phyloP scores from a whole-genome alignment of 37 sponge, comb jelly and placozoan species.

The Chondrosia reniformis region DNA sequence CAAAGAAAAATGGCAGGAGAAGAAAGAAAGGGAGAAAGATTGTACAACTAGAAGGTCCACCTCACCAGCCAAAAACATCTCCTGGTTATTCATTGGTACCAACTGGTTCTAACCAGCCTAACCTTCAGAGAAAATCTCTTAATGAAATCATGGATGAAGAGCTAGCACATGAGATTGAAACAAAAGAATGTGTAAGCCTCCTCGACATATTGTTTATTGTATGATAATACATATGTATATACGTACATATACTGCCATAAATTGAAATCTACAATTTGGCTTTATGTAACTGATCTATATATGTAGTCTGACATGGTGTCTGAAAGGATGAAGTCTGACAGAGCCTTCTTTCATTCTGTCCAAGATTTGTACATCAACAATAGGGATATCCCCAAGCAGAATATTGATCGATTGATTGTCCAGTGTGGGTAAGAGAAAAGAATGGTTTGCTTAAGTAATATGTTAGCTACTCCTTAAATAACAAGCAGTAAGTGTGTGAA shows the following conservation, averaged over 20 bases:
- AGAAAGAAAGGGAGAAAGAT: background rate
- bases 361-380: background rate
- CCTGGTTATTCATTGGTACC: too few relatives aligned
- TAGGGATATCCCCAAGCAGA: background rate
- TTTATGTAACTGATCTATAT: background rate
- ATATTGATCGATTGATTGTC: background rate
- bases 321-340: background rate
- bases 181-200: slow-evolving; percentile 7
- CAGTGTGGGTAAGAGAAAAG: background rate
- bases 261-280: background rate
- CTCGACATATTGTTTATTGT: background rate
- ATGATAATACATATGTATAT: background rate
- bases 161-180: slow-evolving; percentile 5
- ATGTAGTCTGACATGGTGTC: background rate
- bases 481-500: too few relatives aligned
- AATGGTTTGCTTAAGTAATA: too few relatives aligned
- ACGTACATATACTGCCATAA: background rate
- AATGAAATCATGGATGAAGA: slow-evolving; percentile 20
- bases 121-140: background rate
- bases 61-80: background rate
- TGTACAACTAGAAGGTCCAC: background rate
- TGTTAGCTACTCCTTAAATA: too few relatives aligned
- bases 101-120: background rate
- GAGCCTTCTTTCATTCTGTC: background rate
- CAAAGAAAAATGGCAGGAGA: background rate